A percentile compares a stretch with the other conserved stretches of the same genome.
phyloP scores from a whole-genome alignment of 1,140 invertebrate genomes.

The Calephelis nemesis region DNA sequence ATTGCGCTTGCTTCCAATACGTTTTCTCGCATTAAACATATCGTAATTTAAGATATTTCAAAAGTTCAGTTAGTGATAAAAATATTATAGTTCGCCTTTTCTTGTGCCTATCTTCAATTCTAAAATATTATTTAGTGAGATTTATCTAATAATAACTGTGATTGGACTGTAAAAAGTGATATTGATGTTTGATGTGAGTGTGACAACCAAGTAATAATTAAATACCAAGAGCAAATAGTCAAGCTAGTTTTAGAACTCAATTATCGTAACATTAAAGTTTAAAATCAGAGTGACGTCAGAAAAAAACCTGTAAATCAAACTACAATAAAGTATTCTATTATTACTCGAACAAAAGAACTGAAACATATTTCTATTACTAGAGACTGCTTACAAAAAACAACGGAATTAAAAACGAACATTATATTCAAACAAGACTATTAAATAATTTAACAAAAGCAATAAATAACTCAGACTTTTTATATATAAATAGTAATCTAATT shows the following conservation, averaged over 20 bases:
- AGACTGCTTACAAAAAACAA: background rate
- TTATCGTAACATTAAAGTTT: background rate
- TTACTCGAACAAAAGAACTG: background rate
- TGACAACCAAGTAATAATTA: conserved; percentile 1
- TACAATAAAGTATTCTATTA: background rate
- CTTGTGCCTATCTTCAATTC: conserved; percentile 41
- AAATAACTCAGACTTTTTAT: conserved; percentile 1
- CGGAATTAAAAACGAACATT: background rate
- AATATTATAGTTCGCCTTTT: conserved; percentile 68
- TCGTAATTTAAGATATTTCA: conserved; percentile 58
- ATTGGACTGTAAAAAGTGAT: conserved; percentile 39
- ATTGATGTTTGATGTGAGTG: conserved; percentile 28
- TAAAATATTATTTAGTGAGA: conserved; percentile 12
- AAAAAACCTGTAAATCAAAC: background rate
- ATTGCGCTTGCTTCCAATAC: conserved; percentile 75
- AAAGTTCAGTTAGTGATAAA: conserved; percentile 60
- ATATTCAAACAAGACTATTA: background rate
- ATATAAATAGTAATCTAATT: background rate
- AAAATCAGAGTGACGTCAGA: background rate
- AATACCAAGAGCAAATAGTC: conserved; percentile 1
- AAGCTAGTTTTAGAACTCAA: conserved; percentile 9
- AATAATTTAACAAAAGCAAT: background rate
- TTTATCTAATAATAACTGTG: conserved; percentile 12
- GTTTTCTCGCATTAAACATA: conserved; percentile 68
- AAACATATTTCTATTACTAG: background rate